These are phyloP conservation scores for Nannoperca australis DNA, from an alignment of 2,797 vertebrate genomes.

Conservation along the genomic window DNA sequence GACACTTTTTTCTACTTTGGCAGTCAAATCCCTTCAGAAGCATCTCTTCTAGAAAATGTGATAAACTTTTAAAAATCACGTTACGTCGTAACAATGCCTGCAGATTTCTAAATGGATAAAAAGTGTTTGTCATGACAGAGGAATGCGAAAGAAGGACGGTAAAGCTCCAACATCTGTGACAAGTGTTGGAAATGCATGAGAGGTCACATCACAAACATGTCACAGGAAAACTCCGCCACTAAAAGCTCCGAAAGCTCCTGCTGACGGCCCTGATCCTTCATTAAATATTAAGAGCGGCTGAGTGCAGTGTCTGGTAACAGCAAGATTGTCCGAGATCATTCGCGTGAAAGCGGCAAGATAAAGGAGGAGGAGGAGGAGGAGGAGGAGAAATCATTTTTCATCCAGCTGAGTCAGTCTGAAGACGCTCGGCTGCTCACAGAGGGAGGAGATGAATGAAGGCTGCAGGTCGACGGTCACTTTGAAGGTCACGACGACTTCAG, in stretches of 20 bases:
- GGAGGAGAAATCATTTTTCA: not conserved
- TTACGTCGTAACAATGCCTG: not conserved
- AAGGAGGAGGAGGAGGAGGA: constrained; percentile 4
- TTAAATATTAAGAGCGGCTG: constrained; percentile 78
- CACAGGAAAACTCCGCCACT: constrained; percentile 48
- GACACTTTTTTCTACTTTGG: not conserved
- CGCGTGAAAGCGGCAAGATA: constrained; percentile 27
- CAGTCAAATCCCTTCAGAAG: not conserved
- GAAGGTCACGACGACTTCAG: constrained; percentile 25
- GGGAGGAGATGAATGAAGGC: not conserved
- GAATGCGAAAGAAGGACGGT: not conserved
- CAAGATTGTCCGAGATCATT: constrained; percentile 64
- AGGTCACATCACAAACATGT: constrained; percentile 43
- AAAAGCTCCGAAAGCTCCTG: constrained; percentile 61
- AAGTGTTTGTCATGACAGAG: constrained; percentile 1
- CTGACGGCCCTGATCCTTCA: constrained; percentile 58
- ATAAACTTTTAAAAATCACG: not conserved
- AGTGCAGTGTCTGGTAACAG: constrained; percentile 77
- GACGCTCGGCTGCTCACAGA: not conserved
- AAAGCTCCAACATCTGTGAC: constrained; percentile 49
- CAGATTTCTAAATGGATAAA: constrained; percentile 9
- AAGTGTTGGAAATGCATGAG: constrained; percentile 31
- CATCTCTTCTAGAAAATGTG: not conserved
- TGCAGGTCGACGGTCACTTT: not conserved
- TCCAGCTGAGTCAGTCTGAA: constrained; percentile 18